Evolutionary conservation across 2,113 vertebrate genomes (phyloP).

Genomic region (Sigmodon hispidus): DNA sequence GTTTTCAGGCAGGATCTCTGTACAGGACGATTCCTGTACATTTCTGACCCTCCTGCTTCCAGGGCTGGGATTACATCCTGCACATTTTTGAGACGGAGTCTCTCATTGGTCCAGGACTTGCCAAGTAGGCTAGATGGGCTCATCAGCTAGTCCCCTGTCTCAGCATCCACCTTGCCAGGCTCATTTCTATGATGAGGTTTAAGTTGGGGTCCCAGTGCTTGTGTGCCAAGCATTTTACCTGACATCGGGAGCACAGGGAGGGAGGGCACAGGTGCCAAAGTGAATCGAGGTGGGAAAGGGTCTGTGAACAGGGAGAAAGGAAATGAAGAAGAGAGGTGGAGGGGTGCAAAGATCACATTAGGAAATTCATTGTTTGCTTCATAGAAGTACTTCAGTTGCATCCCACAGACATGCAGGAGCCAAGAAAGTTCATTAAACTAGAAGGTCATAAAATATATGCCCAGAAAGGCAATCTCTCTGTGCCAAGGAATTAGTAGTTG

Average conservation of each 20-base stretch:
- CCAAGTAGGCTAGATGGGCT: not conserved
- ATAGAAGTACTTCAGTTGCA: not conserved
- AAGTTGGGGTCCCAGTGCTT: not conserved
- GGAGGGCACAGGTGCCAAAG: not conserved
- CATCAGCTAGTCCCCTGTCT: not conserved
- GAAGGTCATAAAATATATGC: not conserved
- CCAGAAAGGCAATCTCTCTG: not conserved
- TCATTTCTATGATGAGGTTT: no score
- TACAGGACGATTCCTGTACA: not conserved
- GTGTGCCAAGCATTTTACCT: not conserved
- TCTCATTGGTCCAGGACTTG: not conserved
- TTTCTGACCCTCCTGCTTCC: not conserved
- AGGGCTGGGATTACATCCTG: not conserved
- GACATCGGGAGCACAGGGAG: not conserved
- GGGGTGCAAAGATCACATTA: not conserved
- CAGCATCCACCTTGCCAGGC: not conserved
- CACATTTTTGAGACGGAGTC: not conserved
- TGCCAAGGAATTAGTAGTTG: not conserved
- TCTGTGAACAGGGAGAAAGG: not conserved
- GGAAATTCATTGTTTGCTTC: slow-evolving; percentile 16
- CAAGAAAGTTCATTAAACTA: not conserved
- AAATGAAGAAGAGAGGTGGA: not conserved
- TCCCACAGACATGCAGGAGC: not conserved
- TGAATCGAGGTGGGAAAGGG: not conserved
- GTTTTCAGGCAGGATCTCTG: not conserved